Percentiles rank a stretch among this genome's conserved stretches.
These are phyloP conservation scores for Trachelipus rathkii DNA, from an alignment of 1,140 invertebrate species.

Conservation along the genomic window DNA sequence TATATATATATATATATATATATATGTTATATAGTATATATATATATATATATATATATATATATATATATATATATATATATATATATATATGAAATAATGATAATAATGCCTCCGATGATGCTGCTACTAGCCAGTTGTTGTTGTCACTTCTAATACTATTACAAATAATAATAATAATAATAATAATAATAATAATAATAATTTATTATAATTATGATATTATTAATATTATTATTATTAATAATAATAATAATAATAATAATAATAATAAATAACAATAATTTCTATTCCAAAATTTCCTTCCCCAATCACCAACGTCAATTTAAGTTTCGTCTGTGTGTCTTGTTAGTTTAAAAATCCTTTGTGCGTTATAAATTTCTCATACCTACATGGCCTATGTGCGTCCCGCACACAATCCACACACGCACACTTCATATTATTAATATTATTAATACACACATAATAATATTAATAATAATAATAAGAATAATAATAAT, in stretches of 20 bases:
- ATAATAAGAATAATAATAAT: too few species aligned
- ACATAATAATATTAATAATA: too few species aligned
- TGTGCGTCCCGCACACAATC: too few species aligned
- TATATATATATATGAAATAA: not conserved
- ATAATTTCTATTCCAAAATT: conserved; percentile 71
- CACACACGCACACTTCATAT: too few species aligned
- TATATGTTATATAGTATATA: conserved; percentile 3
- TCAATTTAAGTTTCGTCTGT: conserved; percentile 70
- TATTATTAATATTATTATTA: not conserved
- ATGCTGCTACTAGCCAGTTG: not conserved
- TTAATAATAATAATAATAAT: not conserved
- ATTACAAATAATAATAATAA: not conserved
- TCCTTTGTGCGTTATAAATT: too few species aligned
- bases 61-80: conserved; percentile 4
- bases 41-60: not conserved
- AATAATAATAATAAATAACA: not conserved
- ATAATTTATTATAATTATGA: not conserved
- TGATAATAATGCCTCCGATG: too few species aligned
- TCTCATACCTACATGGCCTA: too few species aligned
- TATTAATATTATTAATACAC: too few species aligned
- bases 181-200: not conserved
- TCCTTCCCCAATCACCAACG: conserved; percentile 73
- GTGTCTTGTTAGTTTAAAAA: too few species aligned
- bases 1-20: conserved; percentile 13
- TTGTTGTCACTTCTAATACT: not conserved